These are phyloP conservation scores for Merops nubicus DNA, from an alignment of 2,113 vertebrate genomes.

Conservation along the genomic window DNA sequence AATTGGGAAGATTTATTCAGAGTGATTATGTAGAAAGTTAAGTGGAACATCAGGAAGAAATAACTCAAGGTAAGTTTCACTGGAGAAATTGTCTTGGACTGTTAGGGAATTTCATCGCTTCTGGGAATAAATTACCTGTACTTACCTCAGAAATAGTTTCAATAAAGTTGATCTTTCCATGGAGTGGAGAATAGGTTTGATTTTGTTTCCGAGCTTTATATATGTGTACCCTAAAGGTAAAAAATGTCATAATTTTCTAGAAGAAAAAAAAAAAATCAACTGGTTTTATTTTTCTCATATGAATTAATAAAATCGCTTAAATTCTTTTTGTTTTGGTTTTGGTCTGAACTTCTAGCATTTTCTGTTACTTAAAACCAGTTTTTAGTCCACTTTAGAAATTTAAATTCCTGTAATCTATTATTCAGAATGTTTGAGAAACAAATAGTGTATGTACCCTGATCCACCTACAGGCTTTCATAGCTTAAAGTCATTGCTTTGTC, in stretches of 20 bases:
- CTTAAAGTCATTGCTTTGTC: conserved; percentile 43
- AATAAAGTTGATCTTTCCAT: background rate
- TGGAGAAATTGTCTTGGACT: background rate
- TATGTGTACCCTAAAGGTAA: background rate
- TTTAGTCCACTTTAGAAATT: background rate
- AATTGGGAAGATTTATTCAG: background rate
- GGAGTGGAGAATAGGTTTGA: background rate
- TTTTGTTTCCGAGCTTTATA: background rate
- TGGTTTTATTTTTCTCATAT: background rate
- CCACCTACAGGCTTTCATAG: conserved; percentile 1
- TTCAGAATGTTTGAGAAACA: conserved; percentile 43
- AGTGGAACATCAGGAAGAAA: background rate
- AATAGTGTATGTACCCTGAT: background rate
- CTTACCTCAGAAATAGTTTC: background rate
- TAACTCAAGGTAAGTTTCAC: background rate
- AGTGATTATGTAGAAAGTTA: background rate
- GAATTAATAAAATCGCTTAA: background rate
- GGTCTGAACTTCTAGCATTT: background rate
- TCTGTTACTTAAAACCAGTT: background rate
- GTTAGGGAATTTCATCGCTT: background rate
- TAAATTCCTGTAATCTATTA: conserved; percentile 6
- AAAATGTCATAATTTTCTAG: background rate
- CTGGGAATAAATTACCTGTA: background rate
- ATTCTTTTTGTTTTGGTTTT: background rate
- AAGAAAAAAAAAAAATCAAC: background rate